phyloP scores from a whole-genome alignment of 2,888 invertebrate genomes.

The Ametastegia equiseti region DNA sequence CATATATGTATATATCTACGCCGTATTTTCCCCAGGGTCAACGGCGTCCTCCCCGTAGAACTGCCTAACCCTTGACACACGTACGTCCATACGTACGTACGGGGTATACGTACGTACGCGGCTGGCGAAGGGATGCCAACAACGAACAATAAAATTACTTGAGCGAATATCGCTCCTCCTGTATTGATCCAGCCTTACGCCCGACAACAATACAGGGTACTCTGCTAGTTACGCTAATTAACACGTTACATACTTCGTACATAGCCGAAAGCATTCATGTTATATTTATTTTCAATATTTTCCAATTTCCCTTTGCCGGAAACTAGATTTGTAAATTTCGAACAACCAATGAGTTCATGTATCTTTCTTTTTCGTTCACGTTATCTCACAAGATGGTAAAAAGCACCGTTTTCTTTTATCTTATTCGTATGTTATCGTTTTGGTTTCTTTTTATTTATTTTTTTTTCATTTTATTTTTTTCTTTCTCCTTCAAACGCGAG shows the following conservation, averaged over 20 bases:
- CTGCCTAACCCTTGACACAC: conserved; percentile 41
- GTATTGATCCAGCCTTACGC: conserved; percentile 65
- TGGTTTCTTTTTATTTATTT: not conserved
- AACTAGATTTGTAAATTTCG: not conserved
- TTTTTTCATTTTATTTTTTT: not conserved
- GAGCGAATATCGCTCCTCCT: conserved; percentile 65
- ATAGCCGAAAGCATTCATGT: not conserved
- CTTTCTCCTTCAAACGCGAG: conserved; percentile 16
- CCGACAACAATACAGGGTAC: conserved; percentile 35
- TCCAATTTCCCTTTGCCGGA: not conserved
- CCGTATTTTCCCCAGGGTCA: conserved; percentile 33
- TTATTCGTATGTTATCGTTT: not conserved
- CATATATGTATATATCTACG: not conserved
- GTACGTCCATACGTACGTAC: not conserved
- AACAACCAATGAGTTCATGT: not conserved
- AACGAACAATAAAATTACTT: conserved; percentile 72
- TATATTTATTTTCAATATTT: not conserved
- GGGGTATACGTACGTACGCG: not conserved
- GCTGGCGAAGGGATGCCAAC: conserved; percentile 65
- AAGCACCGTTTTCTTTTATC: conserved; percentile 6
- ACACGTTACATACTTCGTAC: conserved; percentile 11
- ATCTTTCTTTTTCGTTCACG: not conserved
- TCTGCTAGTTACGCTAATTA: conserved; percentile 38
- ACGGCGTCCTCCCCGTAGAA: conserved; percentile 35
- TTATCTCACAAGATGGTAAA: not conserved